A percentile compares a stretch with the other conserved stretches of the same genome.
These are phyloP conservation scores for Alethe diademata DNA, from an alignment of 2,113 vertebrate genomes.

Conservation along the genomic window DNA sequence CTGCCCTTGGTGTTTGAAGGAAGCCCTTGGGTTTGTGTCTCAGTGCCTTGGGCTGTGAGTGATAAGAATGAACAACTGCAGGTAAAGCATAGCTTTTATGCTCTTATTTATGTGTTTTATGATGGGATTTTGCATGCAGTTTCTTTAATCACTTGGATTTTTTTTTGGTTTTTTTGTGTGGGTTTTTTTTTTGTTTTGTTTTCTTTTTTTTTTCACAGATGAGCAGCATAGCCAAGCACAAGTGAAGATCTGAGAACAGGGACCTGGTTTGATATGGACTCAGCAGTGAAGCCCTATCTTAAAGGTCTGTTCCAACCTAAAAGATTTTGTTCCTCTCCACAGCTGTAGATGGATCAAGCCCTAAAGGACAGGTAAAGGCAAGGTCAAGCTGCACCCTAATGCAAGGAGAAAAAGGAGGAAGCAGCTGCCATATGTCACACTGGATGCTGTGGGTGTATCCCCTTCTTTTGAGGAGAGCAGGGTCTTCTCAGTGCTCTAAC, in stretches of 20 bases:
- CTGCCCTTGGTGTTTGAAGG: not conserved
- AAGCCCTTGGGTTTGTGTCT: not conserved
- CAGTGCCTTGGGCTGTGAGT: not conserved
- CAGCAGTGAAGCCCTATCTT: not conserved
- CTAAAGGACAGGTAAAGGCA: not conserved
- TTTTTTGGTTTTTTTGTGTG: not conserved
- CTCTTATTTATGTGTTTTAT: not conserved
- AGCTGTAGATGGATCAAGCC: not conserved
- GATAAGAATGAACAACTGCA: not conserved
- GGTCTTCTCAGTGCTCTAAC: not conserved
- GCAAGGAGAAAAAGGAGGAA: not conserved
- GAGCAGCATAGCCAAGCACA: not conserved
- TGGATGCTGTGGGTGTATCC: not conserved
- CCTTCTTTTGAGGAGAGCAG: not conserved
- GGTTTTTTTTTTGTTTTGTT: no score
- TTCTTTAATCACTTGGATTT: not conserved
- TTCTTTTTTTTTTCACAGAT: not conserved
- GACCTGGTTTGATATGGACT: no score
- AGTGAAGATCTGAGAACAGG: not conserved
- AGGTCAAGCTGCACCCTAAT: not conserved
- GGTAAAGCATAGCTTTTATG: not conserved
- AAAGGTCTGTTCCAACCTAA: not conserved
- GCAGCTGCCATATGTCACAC: not conserved
- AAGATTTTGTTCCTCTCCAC: not conserved
- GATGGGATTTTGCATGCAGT: not conserved